These are phyloP conservation scores for Parnassius orleans DNA, from an alignment of 2,888 invertebrate species.

Conservation along the genomic window DNA sequence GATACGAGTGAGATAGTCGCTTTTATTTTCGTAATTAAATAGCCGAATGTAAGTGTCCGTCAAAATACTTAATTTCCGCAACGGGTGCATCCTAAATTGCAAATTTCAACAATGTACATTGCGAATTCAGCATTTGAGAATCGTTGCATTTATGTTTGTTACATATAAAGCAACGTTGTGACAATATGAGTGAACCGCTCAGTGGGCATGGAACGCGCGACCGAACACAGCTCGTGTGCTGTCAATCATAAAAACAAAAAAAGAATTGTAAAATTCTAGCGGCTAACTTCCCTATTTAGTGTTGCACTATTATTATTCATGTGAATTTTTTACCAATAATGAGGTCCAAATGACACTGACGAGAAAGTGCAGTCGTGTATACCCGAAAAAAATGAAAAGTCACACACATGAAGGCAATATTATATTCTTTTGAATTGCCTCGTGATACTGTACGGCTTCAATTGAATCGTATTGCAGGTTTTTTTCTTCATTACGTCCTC, in stretches of 20 bases:
- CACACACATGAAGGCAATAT: constrained; percentile 34
- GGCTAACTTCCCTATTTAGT: constrained; percentile 65
- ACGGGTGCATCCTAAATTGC: constrained; percentile 26
- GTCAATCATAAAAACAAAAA: constrained; percentile 75
- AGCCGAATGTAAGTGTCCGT: constrained; percentile 30
- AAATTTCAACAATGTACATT: constrained; percentile 5
- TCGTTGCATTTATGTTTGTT: constrained; percentile 10
- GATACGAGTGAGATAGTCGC: constrained; percentile 54
- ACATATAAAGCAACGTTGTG: constrained; percentile 52
- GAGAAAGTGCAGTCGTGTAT: constrained; percentile 49
- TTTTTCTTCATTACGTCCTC: constrained; percentile 51
- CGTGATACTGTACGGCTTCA: constrained; percentile 34
- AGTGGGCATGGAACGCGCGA: constrained; percentile 67
- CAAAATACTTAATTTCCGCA: constrained; percentile 15
- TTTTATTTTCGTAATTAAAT: constrained; percentile 59
- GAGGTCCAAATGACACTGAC: constrained; percentile 41
- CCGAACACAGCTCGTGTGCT: constrained; percentile 75
- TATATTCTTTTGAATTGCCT: constrained; percentile 36
- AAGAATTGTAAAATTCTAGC: constrained; percentile 55
- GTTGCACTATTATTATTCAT: constrained; percentile 44
- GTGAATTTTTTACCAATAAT: constrained; percentile 48
- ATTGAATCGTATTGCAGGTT: constrained; percentile 33
- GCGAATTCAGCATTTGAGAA: neutral
- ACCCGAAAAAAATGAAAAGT: constrained; percentile 38
- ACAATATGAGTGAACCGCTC: constrained; percentile 54